A percentile compares a stretch with the other conserved stretches of the same genome.
Evolutionary conservation across 2,113 vertebrate species (phyloP).

Genomic region (Marcusenius ussheri): DNA sequence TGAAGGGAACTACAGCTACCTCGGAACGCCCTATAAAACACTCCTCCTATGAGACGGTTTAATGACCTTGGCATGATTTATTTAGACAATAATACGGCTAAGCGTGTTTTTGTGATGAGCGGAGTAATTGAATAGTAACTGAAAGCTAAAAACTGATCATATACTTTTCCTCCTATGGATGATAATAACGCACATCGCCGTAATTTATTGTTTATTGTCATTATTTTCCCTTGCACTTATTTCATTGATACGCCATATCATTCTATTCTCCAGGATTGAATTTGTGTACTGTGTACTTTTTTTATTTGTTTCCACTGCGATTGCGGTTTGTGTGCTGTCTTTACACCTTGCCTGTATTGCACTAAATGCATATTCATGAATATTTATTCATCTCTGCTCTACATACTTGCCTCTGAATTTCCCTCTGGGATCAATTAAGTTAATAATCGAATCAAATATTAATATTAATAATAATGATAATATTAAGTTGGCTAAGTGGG

Average conservation of each 20-base stretch:
- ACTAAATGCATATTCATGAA: neutral
- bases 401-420: neutral
- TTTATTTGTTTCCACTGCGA: neutral
- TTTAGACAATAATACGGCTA: neutral
- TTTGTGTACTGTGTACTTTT: neutral
- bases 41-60: neutral
- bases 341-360: neutral
- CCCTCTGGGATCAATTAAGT: neutral
- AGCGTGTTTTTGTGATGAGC: neutral
- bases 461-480: neutral
- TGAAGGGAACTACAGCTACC: neutral
- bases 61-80: neutral
- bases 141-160: neutral
- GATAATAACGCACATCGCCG: neutral
- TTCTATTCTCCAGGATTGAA: neutral
- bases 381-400: neutral
- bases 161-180: neutral
- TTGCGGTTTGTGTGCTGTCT: neutral
- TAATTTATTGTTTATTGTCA: neutral
- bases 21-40: neutral
- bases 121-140: neutral
- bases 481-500: neutral
- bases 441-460: neutral
- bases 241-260: neutral
- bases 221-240: neutral